Conservation (phyloP, 92 coral and sea anemone species). For the Phenganax subtilis region DNA sequence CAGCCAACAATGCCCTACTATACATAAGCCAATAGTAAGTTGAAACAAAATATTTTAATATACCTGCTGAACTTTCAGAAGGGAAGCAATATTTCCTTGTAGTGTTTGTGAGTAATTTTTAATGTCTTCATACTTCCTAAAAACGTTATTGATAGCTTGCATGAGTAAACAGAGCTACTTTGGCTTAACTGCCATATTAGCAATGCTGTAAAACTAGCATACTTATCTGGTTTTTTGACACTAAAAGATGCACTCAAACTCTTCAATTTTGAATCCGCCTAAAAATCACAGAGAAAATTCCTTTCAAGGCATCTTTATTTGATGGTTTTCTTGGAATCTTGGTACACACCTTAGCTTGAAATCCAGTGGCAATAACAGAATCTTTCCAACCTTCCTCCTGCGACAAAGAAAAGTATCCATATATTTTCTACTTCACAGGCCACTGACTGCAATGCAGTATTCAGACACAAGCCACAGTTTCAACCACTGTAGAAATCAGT, state of each 20-base stretch:
- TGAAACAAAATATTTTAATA: neutral
- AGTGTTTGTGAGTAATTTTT: constrained; percentile 88
- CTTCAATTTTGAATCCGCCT: constrained; percentile 89
- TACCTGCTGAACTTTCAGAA: constrained; percentile 97
- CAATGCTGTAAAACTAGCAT: neutral
- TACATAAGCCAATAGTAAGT: no score
- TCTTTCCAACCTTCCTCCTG: constrained; percentile 99
- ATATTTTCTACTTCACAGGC: no score
- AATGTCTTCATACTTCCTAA: constrained; percentile 91
- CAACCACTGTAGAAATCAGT: neutral
- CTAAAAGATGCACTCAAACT: constrained; percentile 91
- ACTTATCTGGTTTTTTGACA: constrained; percentile 89
- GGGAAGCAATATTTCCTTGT: constrained; percentile 78
- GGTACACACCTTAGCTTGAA: constrained; percentile 66
- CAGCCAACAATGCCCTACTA: neutral
- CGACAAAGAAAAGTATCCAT: neutral
- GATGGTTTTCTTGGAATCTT: neutral
- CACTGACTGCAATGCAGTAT: neutral
- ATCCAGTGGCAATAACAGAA: constrained; percentile 76
- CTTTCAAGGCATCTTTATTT: neutral
- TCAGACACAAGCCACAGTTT: neutral
- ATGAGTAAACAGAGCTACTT: neutral
- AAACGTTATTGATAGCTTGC: neutral
- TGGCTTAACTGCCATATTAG: neutral
- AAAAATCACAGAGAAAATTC: neutral